Evolutionary conservation across 2,888 invertebrate species (phyloP).

Genomic region (Sinopyrophorus schimmeli): DNA sequence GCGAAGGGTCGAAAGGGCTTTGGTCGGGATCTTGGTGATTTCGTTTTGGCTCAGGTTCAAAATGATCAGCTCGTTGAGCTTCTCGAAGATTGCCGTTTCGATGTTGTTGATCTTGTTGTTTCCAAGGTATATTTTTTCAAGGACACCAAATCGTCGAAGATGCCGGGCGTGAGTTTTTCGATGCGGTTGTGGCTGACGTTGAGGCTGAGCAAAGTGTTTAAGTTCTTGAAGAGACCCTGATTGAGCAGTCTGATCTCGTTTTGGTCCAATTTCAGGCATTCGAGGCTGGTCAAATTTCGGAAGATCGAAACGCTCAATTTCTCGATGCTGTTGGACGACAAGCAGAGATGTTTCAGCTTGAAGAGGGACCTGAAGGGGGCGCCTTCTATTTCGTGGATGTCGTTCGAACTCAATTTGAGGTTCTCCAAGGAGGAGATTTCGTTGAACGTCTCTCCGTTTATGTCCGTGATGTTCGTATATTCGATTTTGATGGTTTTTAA

Average conservation of each 20-base stretch:
- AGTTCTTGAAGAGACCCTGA: conserved; percentile 19
- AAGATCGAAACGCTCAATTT: conserved; percentile 16
- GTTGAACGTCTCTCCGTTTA: conserved; percentile 4
- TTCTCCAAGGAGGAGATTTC: conserved; percentile 7
- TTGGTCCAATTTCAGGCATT: conserved; percentile 21
- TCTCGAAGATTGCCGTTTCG: conserved; percentile 8
- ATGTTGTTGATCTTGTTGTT: conserved; percentile 17
- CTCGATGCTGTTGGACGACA: conserved; percentile 17
- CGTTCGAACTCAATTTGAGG: conserved; percentile 9
- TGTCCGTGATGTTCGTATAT: conserved; percentile 9
- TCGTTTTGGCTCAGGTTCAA: conserved; percentile 13
- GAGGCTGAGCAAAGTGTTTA: conserved; percentile 17
- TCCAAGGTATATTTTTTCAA: conserved; percentile 25
- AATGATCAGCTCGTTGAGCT: conserved; percentile 7
- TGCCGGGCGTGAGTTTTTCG: conserved; percentile 11
- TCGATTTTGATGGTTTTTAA: conserved; percentile 14
- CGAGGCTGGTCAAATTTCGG: conserved; percentile 13
- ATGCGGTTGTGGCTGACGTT: conserved; percentile 25
- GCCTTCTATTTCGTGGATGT: conserved; percentile 12
- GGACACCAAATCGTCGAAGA: conserved; percentile 19
- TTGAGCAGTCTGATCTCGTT: conserved; percentile 25
- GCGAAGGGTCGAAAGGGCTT: conserved; percentile 7
- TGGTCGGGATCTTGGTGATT: conserved; percentile 11
- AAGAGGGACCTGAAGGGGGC: conserved; percentile 3
- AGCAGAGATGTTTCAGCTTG: conserved; percentile 7